Conservation (phyloP, 2,888 invertebrate genomes). For the Pheosia gnoma region DNA sequence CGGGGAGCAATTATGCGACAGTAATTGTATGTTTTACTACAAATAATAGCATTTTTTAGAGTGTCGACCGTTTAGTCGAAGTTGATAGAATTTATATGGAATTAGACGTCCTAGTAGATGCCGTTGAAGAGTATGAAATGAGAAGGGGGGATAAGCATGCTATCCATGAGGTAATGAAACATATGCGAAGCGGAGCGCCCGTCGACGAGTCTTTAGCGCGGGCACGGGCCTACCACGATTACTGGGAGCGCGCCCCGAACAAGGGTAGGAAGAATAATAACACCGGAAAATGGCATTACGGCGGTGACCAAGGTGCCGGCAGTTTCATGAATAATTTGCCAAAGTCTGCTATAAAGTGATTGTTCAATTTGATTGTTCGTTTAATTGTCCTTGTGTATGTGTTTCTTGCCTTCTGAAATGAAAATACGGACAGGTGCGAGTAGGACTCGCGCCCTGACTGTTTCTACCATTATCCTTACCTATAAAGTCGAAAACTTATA, state of each 20-base stretch:
- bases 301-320: not conserved
- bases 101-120: conserved; percentile 9
- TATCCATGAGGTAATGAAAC: not conserved
- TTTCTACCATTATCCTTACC: too few species aligned
- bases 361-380: too few species aligned
- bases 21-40: too few species aligned
- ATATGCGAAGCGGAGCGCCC: conserved; percentile 1
- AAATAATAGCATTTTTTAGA: conserved; percentile 11
- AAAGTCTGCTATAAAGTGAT: too few species aligned
- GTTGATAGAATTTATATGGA: conserved; percentile 14
- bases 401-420: too few species aligned
- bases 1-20: too few species aligned
- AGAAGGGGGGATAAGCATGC: conserved; percentile 4
- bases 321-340: conserved; percentile 6
- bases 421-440: too few species aligned
- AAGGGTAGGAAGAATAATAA: conserved; percentile 12
- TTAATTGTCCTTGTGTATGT: too few species aligned
- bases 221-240: not conserved
- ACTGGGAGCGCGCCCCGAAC: not conserved
- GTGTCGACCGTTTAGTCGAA: conserved; percentile 3
- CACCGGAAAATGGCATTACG: conserved; percentile 15
- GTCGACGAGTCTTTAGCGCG: not conserved
- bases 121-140: conserved; percentile 11
- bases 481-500: too few species aligned
- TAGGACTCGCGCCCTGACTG: too few species aligned